Percentiles rank a stretch among this genome's conserved stretches.
phyloP scores from a whole-genome alignment of 2,797 vertebrate species.

The Molossus alvarezi region DNA sequence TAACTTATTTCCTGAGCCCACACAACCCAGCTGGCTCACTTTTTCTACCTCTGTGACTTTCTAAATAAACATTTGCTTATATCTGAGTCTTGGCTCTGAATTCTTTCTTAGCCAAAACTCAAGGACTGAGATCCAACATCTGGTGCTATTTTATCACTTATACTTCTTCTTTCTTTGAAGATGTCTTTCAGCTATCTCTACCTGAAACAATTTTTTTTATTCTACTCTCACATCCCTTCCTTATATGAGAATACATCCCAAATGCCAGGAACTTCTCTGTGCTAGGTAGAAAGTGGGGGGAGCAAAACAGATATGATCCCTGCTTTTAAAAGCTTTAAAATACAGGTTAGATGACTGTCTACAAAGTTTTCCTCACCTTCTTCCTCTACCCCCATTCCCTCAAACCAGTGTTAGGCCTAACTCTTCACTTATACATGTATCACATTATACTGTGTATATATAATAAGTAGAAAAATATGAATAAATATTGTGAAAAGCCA shows the following conservation, averaged over 20 bases:
- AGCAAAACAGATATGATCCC: not conserved
- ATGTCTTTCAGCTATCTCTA: not conserved
- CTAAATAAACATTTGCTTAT: not conserved
- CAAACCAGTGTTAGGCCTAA: not conserved
- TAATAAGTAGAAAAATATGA: conserved; percentile 18
- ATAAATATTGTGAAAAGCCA: not conserved
- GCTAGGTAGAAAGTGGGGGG: not conserved
- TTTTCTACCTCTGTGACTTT: conserved; percentile 3
- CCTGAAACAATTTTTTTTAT: not conserved
- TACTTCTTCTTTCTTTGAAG: conserved; percentile 3
- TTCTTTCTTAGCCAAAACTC: not conserved
- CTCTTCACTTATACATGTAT: not conserved
- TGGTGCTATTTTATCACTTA: not conserved
- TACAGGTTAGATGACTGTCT: not conserved
- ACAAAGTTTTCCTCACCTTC: not conserved
- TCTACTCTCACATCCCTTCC: not conserved
- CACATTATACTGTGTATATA: not conserved
- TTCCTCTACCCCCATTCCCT: not conserved
- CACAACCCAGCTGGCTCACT: not conserved
- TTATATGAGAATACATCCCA: not conserved
- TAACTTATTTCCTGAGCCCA: not conserved
- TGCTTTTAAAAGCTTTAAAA: not conserved
- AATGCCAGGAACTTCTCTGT: not conserved
- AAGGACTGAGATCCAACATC: not conserved
- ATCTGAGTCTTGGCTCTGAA: not conserved